Base-by-base conservation (phyloP, 2,888 invertebrate species). In the Psococerastis gibbosa region DNA sequence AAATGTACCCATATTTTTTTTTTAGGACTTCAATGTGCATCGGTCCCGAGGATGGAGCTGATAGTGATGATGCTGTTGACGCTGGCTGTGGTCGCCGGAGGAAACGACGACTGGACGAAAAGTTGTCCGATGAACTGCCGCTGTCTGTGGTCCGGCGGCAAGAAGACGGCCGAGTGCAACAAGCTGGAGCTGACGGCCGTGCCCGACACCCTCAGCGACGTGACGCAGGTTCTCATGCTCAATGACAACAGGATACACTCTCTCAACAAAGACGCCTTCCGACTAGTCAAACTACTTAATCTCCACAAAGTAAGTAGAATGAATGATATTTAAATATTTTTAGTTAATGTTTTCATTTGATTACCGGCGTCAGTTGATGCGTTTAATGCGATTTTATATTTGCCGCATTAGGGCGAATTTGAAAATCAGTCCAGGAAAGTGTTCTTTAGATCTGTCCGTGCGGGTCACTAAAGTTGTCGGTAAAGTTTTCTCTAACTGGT, bases 81-180 rank as follows among this genome's bases (percentile, higher is more conserved):
- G 11, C 27, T 27, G 27, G 8, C 11, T 6, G 11, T 6, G 8
- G 27, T 27, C 8, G 27, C 27, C 6, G 6, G 27, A 9, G 27
- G 27, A 9, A 27, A 27, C 11, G 27, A 27, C 27, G 61, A 62
- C 53, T 73, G 73, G 60, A 67, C 69, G 43, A 65, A 65, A 22
- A 68, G 70, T n/a, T 81, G 79, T 59, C 70, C 73, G 8, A 57
- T 66, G 49, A 66, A 66, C 45, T 89, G 89, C 65, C 74, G 75
- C 55, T 89, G 89, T 59, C 75, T 78, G 49, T 89, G 89, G 88
- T 75, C 75, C 22, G 76, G 77, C 47, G 87, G 88, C 4, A 83
- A 78, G 59, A 84, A 80, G 58, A 75, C 76, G 17, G 88, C 85
- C 2, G 80, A 84, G 52, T 91, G 91, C 59, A 71, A 71, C 27